Evolutionary conservation across 2,888 invertebrate genomes (phyloP), one percentile per base, ranked within the genome.

Genomic region (Dioctria linearis): DNA sequence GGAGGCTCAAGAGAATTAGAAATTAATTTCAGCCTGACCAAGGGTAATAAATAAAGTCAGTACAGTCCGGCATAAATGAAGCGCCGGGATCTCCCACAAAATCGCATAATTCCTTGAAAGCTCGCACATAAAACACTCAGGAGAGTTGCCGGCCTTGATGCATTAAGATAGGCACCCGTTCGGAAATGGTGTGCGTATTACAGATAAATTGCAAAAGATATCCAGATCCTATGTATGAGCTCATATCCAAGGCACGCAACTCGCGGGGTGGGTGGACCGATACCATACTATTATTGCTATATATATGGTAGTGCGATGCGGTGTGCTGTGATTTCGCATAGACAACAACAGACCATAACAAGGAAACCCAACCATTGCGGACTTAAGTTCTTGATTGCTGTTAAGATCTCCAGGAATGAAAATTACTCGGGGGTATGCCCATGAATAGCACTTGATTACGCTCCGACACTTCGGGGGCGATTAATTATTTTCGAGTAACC

Each of bases 181-280:
- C 46, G 82, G 82, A 82, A 82, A 82, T 82, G 80, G 82, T 80
- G 82, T 82, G 82, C 82, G 82, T 82, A 82, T 82, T 80, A 82
- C 75, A 82, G 82, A 82, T 82, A 82, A 82, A 82, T 82, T 82
- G 82, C 78, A 80, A 80, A 78, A 82, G 80, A 82, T 82, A 82
- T 80, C 82, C 69, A 59, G 78, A 65, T 63, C 73, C 63, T 59
- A 65, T 49, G 61, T 76, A 80, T 80, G 66, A 37, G 67, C 49
- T 46, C 59, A 57, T n/a, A 76, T 63, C 57, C 61, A 42, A 39
- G 39, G 65, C 79, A 81, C 81, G 81, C 81, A 78, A 81, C 75
- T 59, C 67, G 76, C 76, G 76, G 61, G 42, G 42, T 8, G 59
- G 73, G 57, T 59, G 76, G 63, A 46, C 61, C 61, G 66, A 39